Evolutionary conservation across 2,797 vertebrate species (phyloP).

Genomic region (Macropodus opercularis): DNA sequence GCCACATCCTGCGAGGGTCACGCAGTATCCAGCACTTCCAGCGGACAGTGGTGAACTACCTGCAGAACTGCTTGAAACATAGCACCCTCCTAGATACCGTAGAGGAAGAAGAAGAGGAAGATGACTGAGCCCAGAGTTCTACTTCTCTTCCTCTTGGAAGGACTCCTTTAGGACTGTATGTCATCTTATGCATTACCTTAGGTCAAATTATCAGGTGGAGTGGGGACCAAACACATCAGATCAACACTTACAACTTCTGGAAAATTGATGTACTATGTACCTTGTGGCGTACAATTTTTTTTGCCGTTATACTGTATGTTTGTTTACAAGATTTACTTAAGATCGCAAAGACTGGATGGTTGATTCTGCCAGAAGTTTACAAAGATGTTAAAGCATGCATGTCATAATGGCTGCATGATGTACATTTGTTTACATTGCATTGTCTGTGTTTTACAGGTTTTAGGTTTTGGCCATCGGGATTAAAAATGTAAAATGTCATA

Average conservation of each 20-base stretch:
- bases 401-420: slow-evolving; percentile 80
- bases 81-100: slow-evolving; percentile 50
- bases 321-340: slow-evolving; percentile 62
- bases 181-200: slow-evolving; percentile 67
- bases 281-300: slow-evolving; percentile 62
- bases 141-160: slow-evolving; percentile 32
- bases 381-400: slow-evolving; percentile 76
- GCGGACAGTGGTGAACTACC: slow-evolving; percentile 81
- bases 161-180: slow-evolving; percentile 50
- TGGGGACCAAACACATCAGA: slow-evolving; percentile 74
- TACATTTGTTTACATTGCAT: slow-evolving; percentile 67
- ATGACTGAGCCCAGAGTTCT: slow-evolving; percentile 68
- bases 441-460: slow-evolving; percentile 52
- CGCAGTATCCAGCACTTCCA: slow-evolving; percentile 80
- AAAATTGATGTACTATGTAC: slow-evolving; percentile 55
- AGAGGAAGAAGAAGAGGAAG: slow-evolving; percentile 74
- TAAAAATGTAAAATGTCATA: slow-evolving; percentile 47
- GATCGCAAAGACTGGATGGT: slow-evolving; percentile 36
- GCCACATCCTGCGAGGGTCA: slow-evolving; percentile 78
- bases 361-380: slow-evolving; percentile 68
- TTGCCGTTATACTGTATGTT: slow-evolving; percentile 57
- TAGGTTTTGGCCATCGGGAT: slow-evolving; percentile 32
- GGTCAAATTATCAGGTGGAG: slow-evolving; percentile 58
- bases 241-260: slow-evolving; percentile 62
- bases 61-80: slow-evolving; percentile 82